Conservation (phyloP, 30 jellyfish, hydroid and myxozoan genomes). For the Haliclystus octoradiatus region DNA sequence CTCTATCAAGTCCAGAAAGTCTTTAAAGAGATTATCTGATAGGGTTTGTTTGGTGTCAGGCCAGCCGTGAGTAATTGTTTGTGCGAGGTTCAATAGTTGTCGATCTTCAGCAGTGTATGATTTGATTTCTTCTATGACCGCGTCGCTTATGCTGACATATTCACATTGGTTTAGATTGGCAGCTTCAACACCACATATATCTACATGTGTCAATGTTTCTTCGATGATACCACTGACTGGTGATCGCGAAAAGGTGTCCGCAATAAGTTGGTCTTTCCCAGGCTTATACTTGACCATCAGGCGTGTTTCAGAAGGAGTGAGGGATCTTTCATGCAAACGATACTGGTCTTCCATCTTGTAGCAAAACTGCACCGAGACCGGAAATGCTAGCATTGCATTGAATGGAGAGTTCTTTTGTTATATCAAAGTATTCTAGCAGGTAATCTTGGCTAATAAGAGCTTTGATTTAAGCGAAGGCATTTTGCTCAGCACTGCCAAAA, state of each 20-base stretch:
- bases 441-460: too few relatives aligned
- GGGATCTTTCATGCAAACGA: slow-evolving; percentile 13
- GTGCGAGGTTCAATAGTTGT: slow-evolving; percentile 14
- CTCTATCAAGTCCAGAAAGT: slow-evolving; percentile 33
- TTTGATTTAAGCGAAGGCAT: too few relatives aligned
- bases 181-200: background rate
- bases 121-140: background rate
- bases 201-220: background rate
- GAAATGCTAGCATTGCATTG: slow-evolving; percentile 21
- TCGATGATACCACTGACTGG: background rate
- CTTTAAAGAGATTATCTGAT: slow-evolving; percentile 28
- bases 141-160: background rate
- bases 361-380: too few relatives aligned
- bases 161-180: background rate
- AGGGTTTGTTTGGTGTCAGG: slow-evolving; percentile 35
- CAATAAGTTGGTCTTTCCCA: slow-evolving; percentile 16
- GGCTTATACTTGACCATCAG: slow-evolving; percentile 13
- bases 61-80: too few relatives aligned
- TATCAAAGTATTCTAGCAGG: too few relatives aligned
- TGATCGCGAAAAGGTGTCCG: slow-evolving; percentile 30
- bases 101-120: too few relatives aligned
- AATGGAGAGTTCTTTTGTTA: slow-evolving; percentile 3
- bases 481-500: too few relatives aligned
- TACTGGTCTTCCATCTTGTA: too few relatives aligned
- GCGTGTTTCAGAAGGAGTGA: slow-evolving; percentile 10